These are phyloP conservation scores for Abramis brama DNA, from an alignment of 2,113 vertebrate genomes.

Conservation along the genomic window DNA sequence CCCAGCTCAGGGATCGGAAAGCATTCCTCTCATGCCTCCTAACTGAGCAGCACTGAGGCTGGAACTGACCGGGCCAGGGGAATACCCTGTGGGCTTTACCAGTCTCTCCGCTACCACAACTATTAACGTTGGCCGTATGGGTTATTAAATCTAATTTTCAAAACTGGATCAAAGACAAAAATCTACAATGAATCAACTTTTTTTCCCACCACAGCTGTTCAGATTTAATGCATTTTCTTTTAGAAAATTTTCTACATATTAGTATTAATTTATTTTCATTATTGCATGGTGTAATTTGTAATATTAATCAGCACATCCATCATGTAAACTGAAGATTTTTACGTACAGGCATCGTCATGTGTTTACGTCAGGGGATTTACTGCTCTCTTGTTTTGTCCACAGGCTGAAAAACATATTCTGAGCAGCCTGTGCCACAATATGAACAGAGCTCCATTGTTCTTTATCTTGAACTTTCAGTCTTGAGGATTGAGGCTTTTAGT, in stretches of 20 bases:
- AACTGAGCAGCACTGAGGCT: background rate
- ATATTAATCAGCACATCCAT: background rate
- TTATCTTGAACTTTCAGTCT: background rate
- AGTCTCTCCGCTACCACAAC: background rate
- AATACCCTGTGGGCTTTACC: constrained; percentile 33
- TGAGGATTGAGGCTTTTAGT: constrained; percentile 17
- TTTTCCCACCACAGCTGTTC: background rate
- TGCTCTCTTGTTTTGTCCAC: background rate
- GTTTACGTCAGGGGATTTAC: constrained; percentile 12
- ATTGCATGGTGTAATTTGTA: background rate
- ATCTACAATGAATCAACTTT: background rate
- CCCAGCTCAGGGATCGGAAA: background rate
- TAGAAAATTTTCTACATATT: background rate
- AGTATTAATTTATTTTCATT: background rate
- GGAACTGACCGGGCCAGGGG: constrained; percentile 15
- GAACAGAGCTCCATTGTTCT: constrained; percentile 27
- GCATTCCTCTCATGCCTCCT: constrained; percentile 26
- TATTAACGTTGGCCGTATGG: background rate
- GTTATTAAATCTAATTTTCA: background rate
- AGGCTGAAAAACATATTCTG: constrained; percentile 20
- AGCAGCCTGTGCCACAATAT: background rate
- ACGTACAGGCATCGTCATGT: background rate
- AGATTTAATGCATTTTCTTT: background rate
- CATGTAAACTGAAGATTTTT: background rate
- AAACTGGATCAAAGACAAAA: background rate